Evolutionary conservation across 2,888 invertebrate genomes (phyloP).

Genomic region (Anthoptus insignis): DNA sequence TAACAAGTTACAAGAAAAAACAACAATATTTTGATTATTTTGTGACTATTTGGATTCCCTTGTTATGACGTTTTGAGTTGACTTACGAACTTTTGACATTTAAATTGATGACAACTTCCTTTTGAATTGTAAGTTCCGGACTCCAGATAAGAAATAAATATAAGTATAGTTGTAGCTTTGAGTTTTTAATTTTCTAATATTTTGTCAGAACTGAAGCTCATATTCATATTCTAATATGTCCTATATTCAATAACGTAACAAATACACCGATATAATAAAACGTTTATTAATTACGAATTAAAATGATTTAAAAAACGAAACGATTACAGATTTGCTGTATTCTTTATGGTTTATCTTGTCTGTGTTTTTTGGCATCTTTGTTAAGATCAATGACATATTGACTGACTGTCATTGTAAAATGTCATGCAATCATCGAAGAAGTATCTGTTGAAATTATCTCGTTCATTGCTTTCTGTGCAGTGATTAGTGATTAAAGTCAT

Average conservation of each 20-base stretch:
- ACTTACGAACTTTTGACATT: background rate
- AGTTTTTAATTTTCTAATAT: no score
- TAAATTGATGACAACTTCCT: constrained; percentile 8
- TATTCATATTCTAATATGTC: no score
- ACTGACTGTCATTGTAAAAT: constrained; percentile 31
- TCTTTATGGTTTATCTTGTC: no score
- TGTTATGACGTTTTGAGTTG: background rate
- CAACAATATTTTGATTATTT: background rate
- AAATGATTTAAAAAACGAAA: no score
- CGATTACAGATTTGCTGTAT: no score
- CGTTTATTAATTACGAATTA: no score
- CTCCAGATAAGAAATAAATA: no score
- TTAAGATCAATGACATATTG: background rate
- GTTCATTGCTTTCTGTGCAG: constrained; percentile 63
- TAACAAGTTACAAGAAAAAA: background rate
- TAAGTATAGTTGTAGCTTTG: no score
- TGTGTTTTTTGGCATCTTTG: no score
- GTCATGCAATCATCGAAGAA: constrained; percentile 24
- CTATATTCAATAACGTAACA: no score
- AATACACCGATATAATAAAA: no score
- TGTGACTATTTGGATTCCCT: background rate
- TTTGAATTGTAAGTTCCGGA: background rate
- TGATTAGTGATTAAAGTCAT: constrained; percentile 51
- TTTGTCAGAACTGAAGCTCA: no score
- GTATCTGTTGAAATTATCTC: constrained; percentile 61